Evolutionary conservation across 1,140 invertebrate species (phyloP), one percentile per base, ranked within the genome.

Genomic region (Pemphigus obesinymphae): DNA sequence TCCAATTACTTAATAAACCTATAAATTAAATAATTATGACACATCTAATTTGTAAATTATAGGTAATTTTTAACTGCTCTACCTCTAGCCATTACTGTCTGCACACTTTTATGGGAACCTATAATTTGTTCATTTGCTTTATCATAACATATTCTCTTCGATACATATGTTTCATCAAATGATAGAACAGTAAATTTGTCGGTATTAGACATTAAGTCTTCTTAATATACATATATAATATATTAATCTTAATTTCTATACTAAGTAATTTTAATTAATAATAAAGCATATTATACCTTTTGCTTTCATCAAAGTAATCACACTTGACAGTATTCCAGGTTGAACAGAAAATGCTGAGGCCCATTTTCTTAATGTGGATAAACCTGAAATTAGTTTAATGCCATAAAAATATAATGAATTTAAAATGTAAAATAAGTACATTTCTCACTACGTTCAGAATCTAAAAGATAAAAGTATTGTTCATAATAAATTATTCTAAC

Each of bases 111-210:
- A 53, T 53, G 1, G 7, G 50, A n/a, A 8, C 75, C 73, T 26
- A 76, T 53, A 20, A 76, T 45, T 26, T 76, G 48, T 15, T 76
- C 73, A 29, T 76, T 50, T n/a, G 29, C n/a, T 31, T 76, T 76
- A 20, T 76, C 73, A 76, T 45, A 76, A 13, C 45, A 45, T 20
- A 76, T 50, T 31, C 45, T 29, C 8, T 50, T 45, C 10, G 40
- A 50, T 8, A 76, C n/a, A 50, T 50, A 31, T 31, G 45, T 76
- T 31, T 76, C 73, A 50, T 76, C 73, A n/a, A 76, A 76, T 29
- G 73, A 40, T 23, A 72, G 20, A 3, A 48, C 43, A 2, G 68
- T 48, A 15, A 45, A 23, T 63, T 63, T 63, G 17, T 63, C 29
- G 29, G 23, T 63, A 4, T 29, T 31, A 0, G 11, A 26, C 58